Evolutionary conservation across 1,140 invertebrate genomes (phyloP).

Genomic region (Drosophila seguyi): DNA sequence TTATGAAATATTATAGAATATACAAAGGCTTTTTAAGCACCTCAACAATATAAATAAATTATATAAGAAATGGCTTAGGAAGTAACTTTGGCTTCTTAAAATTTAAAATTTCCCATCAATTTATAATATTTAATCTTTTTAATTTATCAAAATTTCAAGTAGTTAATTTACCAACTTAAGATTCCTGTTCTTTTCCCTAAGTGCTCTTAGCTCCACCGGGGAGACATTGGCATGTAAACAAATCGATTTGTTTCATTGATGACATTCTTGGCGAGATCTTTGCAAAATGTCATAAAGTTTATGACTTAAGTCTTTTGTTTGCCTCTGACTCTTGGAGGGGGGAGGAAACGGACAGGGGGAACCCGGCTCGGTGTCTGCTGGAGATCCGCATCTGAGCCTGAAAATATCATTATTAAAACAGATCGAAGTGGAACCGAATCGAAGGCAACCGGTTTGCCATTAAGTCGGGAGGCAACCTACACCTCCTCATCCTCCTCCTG

Average conservation of each 20-base stretch:
- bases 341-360: neutral
- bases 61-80: too few species aligned
- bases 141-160: too few species aligned
- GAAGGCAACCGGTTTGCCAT: slow-evolving; percentile 60
- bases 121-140: too few species aligned
- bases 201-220: slow-evolving; percentile 20
- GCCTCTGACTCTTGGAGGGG: slow-evolving; percentile 31
- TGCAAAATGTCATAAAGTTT: slow-evolving; percentile 85
- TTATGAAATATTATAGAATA: too few species aligned
- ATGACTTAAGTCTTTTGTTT: slow-evolving; percentile 85
- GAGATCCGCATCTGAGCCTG: slow-evolving; percentile 24
- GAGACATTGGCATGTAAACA: slow-evolving; percentile 78
- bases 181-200: neutral
- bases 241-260: slow-evolving; percentile 85
- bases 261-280: slow-evolving; percentile 82
- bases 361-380: slow-evolving; percentile 4
- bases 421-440: slow-evolving; percentile 54
- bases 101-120: too few species aligned
- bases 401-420: slow-evolving; percentile 81
- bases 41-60: too few species aligned
- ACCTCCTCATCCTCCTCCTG: neutral
- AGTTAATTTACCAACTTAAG: too few species aligned
- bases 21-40: too few species aligned
- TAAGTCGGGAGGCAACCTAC: slow-evolving; percentile 7
- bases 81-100: too few species aligned